A percentile compares a stretch with the other conserved stretches of the same genome.
These are phyloP conservation scores for Agrochola lota DNA, from an alignment of 2,888 invertebrate species.

Conservation along the genomic window DNA sequence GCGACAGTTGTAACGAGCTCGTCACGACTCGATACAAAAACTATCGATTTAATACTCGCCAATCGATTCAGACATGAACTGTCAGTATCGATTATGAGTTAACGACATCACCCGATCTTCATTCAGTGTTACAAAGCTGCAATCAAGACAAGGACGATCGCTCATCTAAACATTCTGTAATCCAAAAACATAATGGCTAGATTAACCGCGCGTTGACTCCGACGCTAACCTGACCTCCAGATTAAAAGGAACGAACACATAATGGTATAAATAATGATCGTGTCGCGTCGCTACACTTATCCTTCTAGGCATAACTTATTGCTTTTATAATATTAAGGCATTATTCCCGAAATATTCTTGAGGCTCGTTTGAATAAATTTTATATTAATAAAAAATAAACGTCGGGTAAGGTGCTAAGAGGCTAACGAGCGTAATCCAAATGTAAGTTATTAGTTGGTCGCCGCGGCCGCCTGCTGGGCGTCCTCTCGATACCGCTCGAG, in stretches of 20 bases:
- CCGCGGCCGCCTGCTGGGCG: slow-evolving; percentile 84
- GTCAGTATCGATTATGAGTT: slow-evolving; percentile 68
- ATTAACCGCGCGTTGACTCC: slow-evolving; percentile 65
- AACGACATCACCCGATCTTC: slow-evolving; percentile 66
- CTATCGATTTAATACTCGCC: slow-evolving; percentile 60
- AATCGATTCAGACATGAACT: slow-evolving; percentile 55
- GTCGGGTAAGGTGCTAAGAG: slow-evolving; percentile 89
- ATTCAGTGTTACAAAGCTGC: slow-evolving; percentile 65
- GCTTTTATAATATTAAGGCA: slow-evolving; percentile 85
- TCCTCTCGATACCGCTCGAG: slow-evolving; percentile 75
- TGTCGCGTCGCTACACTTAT: slow-evolving; percentile 78
- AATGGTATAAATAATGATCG: slow-evolving; percentile 81
- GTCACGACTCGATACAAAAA: slow-evolving; percentile 60
- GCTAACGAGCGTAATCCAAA: slow-evolving; percentile 89
- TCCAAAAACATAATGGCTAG: slow-evolving; percentile 70
- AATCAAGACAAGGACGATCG: slow-evolving; percentile 73
- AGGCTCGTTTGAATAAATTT: slow-evolving; percentile 87
- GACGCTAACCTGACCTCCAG: slow-evolving; percentile 63
- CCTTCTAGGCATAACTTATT: slow-evolving; percentile 85
- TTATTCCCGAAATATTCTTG: slow-evolving; percentile 86
- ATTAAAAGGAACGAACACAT: slow-evolving; percentile 78
- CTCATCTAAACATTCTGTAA: slow-evolving; percentile 68
- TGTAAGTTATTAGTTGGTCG: slow-evolving; percentile 88
- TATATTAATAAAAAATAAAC: slow-evolving; percentile 88
- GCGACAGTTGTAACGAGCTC: slow-evolving; percentile 34